phyloP scores from a whole-genome alignment of 2,113 vertebrate genomes.

The Pterocles burchelli region DNA sequence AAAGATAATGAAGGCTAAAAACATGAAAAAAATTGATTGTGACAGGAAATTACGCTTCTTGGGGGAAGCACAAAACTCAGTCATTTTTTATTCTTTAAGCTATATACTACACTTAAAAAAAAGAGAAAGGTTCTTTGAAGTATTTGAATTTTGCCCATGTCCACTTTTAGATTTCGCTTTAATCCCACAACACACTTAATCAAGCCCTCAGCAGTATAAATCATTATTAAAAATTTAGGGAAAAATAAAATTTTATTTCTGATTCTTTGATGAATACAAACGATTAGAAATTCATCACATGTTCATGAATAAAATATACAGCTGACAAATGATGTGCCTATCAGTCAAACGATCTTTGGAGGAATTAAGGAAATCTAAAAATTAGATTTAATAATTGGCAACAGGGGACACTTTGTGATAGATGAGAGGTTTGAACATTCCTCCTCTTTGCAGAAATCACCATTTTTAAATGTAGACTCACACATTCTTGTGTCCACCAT shows the following conservation, averaged over 20 bases:
- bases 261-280: neutral
- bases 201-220: neutral
- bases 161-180: neutral
- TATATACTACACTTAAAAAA: neutral
- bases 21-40: neutral
- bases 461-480: neutral
- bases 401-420: neutral
- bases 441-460: neutral
- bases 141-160: neutral
- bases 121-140: neutral
- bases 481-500: neutral
- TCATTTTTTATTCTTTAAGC: neutral
- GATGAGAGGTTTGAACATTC: neutral
- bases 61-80: neutral
- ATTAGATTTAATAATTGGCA: neutral
- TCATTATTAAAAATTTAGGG: neutral
- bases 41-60: neutral
- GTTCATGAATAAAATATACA: neutral
- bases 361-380: neutral
- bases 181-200: neutral
- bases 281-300: neutral
- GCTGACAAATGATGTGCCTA: neutral
- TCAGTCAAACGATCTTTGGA: neutral
- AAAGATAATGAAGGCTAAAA: neutral
- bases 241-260: neutral